Conservation (phyloP, 1,140 invertebrate genomes). For the Hetaerina americana region DNA sequence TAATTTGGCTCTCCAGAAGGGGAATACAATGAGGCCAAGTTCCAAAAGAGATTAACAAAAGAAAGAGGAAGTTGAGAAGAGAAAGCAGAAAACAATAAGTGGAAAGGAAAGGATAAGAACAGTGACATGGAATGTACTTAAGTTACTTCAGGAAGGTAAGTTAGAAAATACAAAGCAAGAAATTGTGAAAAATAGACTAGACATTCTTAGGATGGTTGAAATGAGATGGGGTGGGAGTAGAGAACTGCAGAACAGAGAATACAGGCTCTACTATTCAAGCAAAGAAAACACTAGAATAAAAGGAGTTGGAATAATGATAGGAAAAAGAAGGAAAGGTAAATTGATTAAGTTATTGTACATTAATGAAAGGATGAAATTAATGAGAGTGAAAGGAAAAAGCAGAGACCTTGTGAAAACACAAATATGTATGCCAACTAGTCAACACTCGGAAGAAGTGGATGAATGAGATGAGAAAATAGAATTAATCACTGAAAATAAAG, state of each 20-base stretch:
- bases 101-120: neutral
- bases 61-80: neutral
- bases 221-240: neutral
- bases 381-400: neutral
- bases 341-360: neutral
- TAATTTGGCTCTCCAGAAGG: too few relatives aligned
- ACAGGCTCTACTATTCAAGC: neutral
- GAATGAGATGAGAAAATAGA: slow-evolving; percentile 16
- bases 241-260: too few relatives aligned
- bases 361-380: neutral
- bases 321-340: neutral
- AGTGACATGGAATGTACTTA: too few relatives aligned
- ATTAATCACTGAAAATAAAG: neutral
- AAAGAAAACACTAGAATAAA: too few relatives aligned
- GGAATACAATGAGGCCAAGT: too few relatives aligned
- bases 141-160: neutral
- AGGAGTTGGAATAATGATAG: neutral
- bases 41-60: too few relatives aligned
- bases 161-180: neutral
- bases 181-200: neutral
- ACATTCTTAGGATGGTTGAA: neutral
- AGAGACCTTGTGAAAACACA: slow-evolving; percentile 8
- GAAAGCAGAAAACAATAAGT: neutral
- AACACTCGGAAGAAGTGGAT: slow-evolving; percentile 18
- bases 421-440: slow-evolving; percentile 18